Evolutionary conservation across 2,888 invertebrate genomes (phyloP), one percentile per base, ranked within the genome.

Genomic region (Aradus depressus): DNA sequence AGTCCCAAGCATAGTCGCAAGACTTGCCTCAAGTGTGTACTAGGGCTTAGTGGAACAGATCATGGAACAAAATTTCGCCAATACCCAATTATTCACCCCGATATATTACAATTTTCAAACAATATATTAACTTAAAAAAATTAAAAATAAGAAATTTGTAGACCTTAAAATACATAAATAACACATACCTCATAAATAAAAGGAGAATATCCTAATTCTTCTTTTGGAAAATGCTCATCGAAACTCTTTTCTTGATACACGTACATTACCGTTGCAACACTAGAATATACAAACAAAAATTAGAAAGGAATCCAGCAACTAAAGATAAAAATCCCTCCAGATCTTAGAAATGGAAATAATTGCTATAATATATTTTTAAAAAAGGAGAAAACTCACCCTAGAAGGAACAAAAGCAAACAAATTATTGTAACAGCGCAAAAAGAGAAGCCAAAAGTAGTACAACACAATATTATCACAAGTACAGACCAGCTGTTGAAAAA

Each of bases 391-490:
- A 50, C 52, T 50, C 34, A 55, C 55, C 55, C 55, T 3, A 44
- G 31, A 39, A 55, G 35, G 19, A 55, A 55, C 25, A 52, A 31
- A 22, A 49, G 23, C 18, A 45, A 14, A 34, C 49, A 52, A 25
- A 55, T 35, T 26, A 55, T 18, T 31, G 50, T 39, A 25, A 55
- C 49, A 35, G 50, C 38, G 44, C 55, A 55, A 18, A 55, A 52
- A 3, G 52, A 44, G 18, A 59, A 52, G 26, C 59, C 59, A 51
- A 59, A 59, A 10, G 58, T 56, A 16, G 59, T 44, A 34, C 56
- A 32, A 39, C 50, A 59, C n/a, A 59, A 52, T 41, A 39, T 18
- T 18, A 56, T 32, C 34, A 56, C 52, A 22, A 59, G 51, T 16
- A 53, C 56, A 43, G 44, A 43, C 59, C 59, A 59, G 38, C 55